Base-by-base conservation (phyloP, 2,888 invertebrate genomes). In the Orgyia antiqua region DNA sequence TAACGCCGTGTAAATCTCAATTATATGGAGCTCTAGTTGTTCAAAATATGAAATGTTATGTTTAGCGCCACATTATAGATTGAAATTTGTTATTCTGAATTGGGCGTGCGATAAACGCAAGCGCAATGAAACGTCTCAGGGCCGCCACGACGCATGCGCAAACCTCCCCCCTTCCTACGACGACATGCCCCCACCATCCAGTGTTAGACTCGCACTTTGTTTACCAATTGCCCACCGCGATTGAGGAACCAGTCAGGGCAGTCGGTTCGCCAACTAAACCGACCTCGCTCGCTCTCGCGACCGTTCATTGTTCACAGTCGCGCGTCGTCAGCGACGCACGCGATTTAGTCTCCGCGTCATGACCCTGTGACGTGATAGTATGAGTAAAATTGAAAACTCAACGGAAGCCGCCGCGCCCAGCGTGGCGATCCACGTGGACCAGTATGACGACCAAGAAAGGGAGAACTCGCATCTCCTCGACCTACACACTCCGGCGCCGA, bases 251-350 rank as follows among this genome's bases (percentile, higher is more conserved):
- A 83, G 86, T 66, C 63, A 51, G 57, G 46, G 65, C 67, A 59
- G 62, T 82, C 73, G 69, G 75, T 75, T 74, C 71, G 73, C 63
- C 68, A 68, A 56, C 72, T 59, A 94, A 48, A 93, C 95, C 60
- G 96, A 95, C 55, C 95, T 95, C 56, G 83, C 94, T 57, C 95
- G 82, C 94, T 94, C 88, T 94, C 62, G 68, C 52, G 64, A 52
- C 51, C 60, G 60, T 66, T 58, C 58, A 63, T 68, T 68, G 68
- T 68, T 71, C 63, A 56, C 56, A 68, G 74, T 69, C 74, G 75
- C 77, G 77, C 77, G 80, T 72, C 75, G 76, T 63, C 60, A 60
- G 66, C 77, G 78, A 65, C 78, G 75, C 78, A 73, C 70, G 83
- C 79, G 79, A 65, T 76, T 58, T 6, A 62, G 61, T 76, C 63